Evolutionary conservation across 2,797 vertebrate species (phyloP), one percentile per base, ranked within the genome.

Genomic region (Enteromius paludinosus): DNA sequence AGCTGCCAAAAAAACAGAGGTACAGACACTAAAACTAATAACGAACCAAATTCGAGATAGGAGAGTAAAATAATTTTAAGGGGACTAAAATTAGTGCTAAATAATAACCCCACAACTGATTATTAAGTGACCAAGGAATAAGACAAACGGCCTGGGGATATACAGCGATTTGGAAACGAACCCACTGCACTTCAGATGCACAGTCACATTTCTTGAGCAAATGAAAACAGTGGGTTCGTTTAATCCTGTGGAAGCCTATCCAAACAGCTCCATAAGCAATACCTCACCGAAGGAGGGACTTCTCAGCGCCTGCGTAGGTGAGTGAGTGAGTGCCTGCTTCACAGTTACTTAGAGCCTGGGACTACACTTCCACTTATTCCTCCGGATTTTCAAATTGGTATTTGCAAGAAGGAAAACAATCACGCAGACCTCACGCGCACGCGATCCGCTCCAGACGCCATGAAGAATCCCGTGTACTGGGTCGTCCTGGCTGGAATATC

Each of bases 381-480:
- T 83, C 77, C 82, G 93, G 90, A 94, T 93, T 93, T 94, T 85
- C 83, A 78, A 43, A 85, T 65, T 83, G 77, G 78, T 88, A 82
- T 87, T 91, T 82, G 78, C 73, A 70, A 10, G 77, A 12, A 23
- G 65, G 1, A 79, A 74, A 62, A 69, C 54, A 65, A 54, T 74
- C 73, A 25, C 74, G 72, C 20, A 23, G 45, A 86, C 30, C 41
- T 66, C 45, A 43, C 54, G 64, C 62, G 52, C 43, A 35, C 20
- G 30, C 54, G 52, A 47, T 38, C 64, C n/a, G 25, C 49, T 38
- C 74, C 74, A 64, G 75, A 65, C 83, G 90, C 79, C 72, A 95
- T 95, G 95, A 91, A 93, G 87, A 94, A 92, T 47, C 92, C 93
- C 2, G 45, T 95, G 90, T 95, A 87, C 88, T 95, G 93, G 93